Base-by-base conservation (phyloP, 2,888 invertebrate species). In the Drosophila vallismaia region DNA sequence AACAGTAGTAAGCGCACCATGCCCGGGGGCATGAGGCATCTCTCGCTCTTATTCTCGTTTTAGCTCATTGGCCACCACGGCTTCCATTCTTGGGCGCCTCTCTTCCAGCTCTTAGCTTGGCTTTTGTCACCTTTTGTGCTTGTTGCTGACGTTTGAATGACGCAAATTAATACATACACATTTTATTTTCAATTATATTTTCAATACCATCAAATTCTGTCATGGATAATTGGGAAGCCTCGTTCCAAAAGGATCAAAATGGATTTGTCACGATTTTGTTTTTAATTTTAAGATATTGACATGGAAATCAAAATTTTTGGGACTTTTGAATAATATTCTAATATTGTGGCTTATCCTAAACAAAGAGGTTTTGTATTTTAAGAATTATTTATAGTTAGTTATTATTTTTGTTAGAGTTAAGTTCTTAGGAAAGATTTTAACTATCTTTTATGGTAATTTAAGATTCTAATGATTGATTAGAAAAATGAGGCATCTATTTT, bases 161-260 rank as follows among this genome's bases (percentile, higher is more conserved):
- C 80, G 80, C 69, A 76, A 79, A 79, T 80, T 82, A 86, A 82
- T 80, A 79, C 71, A 79, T 59, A 82, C 76, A 71, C 49, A 74
- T 69, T 66, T 63, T 38, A 54, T 36, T 60, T 45, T 36, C 62
- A 55, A 74, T 57, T 24, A 24, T 44, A 10, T 44, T 24, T 24
- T 44, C 14, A 42, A 19, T 42, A 42, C 19, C 8, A 42, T 42
- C 19, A 42, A 42, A 14, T 19, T 8, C 9, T 42, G 4, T 14
- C 8, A 14, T 8, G 40, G 40, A 1, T 14, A n/a, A 40, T 14
- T 40, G 5, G 12, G 19, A 44, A 28, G 4, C 26, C 19, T 38
- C 19, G 10, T 12, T 5, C 36, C 2, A 12, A 31, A 28, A 33
- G 14, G 40, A 36, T 36, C 5, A 36, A n/a, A n/a, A n/a, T 36